Base-by-base conservation (phyloP, 1,140 invertebrate species). In the Phocides pigmalion region DNA sequence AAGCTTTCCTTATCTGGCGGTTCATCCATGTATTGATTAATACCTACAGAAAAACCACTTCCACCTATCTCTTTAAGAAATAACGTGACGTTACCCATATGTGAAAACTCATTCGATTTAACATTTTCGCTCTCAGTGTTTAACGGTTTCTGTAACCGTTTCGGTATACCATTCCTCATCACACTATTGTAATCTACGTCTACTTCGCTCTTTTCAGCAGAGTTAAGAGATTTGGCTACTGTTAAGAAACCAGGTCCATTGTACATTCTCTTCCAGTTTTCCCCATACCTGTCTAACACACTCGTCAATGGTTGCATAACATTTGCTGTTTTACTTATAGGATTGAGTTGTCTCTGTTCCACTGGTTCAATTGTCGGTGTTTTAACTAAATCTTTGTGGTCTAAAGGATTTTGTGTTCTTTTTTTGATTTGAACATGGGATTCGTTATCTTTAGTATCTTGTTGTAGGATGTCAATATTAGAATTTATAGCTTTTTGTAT, bases 1-100 rank as follows among this genome's bases (percentile, higher is more conserved):
- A 88, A 79, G 4, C 74, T 76, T 25, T 88, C 80, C 14, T 69
- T 65, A 51, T 88, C 88, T n/a, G 88, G 86, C 19, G 77, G 64
- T 59, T 82, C 82, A 50, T 80, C 85, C 4, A 74, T 67, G 39
- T 85, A 89, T 64, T 85, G 81, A 63, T 87, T 87, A 41, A 86
- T 82, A 16, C 86, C 86, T 16, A 89, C 72, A n/a, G 86, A 79
- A 46, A 88, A 82, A 0, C 88, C 88, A 62, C 80, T 77, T 0
- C 84, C 81, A 67, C 79, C 84, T 25, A 90, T 79, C 37, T 87
- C 81, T 72, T 87, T 89, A 3, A 89, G 64, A 25, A 81, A 73
- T 28, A 89, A 76, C 8, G 82, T 82, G 0, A 82, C 46, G 51
- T 87, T 86, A n/a, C 71, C 74, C 1, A 66, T 44, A 58, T 78